phyloP scores from a whole-genome alignment of 1,140 invertebrate genomes.

The Drosophila sulfurigaster region DNA sequence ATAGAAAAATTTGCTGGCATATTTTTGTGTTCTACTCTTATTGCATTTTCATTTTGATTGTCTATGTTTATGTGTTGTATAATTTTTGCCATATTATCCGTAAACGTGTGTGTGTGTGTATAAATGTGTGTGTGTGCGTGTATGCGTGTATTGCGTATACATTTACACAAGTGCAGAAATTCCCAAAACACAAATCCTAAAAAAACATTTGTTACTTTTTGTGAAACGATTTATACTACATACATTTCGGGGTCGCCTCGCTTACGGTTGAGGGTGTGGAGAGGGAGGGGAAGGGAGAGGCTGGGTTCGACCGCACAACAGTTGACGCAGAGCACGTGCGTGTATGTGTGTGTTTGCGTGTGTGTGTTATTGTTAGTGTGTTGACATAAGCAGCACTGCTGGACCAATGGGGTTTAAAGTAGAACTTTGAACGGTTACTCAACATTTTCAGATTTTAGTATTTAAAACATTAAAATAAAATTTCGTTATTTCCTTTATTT shows the following conservation, averaged over 20 bases:
- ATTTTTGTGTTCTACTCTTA: conserved; percentile 41
- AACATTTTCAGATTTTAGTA: conserved; percentile 1
- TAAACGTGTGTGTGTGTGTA: conserved; percentile 18
- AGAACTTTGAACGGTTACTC: background rate
- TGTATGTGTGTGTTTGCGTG: conserved; percentile 40
- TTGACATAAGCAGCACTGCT: conserved; percentile 62
- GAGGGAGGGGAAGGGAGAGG: conserved; percentile 7
- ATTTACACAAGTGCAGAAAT: conserved; percentile 83
- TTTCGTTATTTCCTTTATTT: background rate
- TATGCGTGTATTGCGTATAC: conserved; percentile 52
- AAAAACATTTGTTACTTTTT: conserved; percentile 84
- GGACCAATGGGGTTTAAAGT: background rate
- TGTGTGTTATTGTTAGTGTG: conserved; percentile 33
- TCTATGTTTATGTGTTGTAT: conserved; percentile 46
- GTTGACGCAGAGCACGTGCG: conserved; percentile 42
- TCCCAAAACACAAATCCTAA: conserved; percentile 84
- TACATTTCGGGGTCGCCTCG: conserved; percentile 25
- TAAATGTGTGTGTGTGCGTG: conserved; percentile 5
- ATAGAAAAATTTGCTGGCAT: conserved; percentile 45
- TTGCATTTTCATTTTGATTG: conserved; percentile 39
- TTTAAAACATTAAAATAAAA: background rate
- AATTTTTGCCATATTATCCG: conserved; percentile 54
- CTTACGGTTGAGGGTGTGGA: conserved; percentile 10
- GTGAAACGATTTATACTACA: conserved; percentile 53
- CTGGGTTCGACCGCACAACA: conserved; percentile 41